Conservation (phyloP, 2,113 vertebrate species). For the Callaeas wilsoni region DNA sequence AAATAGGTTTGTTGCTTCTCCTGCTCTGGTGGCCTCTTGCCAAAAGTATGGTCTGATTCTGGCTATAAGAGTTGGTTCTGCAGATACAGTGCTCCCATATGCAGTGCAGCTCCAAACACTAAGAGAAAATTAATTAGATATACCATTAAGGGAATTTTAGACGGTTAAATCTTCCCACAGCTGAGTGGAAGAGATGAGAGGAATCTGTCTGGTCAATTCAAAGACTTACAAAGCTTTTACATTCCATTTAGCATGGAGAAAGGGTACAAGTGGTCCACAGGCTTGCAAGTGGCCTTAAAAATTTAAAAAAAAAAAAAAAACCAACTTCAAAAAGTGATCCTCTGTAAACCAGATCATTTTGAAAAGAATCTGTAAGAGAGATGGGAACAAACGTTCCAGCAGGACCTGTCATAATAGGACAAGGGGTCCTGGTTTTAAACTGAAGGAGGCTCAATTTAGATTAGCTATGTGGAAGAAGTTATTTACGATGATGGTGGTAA, state of each 20-base stretch:
- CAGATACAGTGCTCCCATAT: not conserved
- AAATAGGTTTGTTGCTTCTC: constrained; percentile 28
- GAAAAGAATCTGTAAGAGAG: not conserved
- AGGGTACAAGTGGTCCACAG: not conserved
- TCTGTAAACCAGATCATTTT: not conserved
- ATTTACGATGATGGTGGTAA: not conserved
- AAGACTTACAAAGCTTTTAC: not conserved
- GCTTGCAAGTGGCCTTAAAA: not conserved
- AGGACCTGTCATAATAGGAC: not conserved
- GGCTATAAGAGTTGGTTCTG: not conserved
- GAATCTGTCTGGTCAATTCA: not conserved
- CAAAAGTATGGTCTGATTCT: not conserved
- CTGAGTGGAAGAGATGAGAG: not conserved
- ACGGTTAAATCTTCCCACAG: not conserved
- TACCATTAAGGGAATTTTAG: not conserved
- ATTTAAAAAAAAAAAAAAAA: not conserved
- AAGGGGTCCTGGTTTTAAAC: not conserved
- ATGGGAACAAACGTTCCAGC: not conserved
- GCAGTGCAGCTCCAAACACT: not conserved
- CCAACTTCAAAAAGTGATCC: not conserved
- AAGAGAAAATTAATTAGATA: not conserved
- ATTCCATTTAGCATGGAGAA: not conserved
- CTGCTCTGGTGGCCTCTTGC: not conserved
- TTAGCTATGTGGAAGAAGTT: not conserved
- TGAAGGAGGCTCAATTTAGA: not conserved